A percentile compares a stretch with the other conserved stretches of the same genome.
Evolutionary conservation across 2,797 vertebrate genomes (phyloP).

Genomic region (Lagorchestes hirsutus): DNA sequence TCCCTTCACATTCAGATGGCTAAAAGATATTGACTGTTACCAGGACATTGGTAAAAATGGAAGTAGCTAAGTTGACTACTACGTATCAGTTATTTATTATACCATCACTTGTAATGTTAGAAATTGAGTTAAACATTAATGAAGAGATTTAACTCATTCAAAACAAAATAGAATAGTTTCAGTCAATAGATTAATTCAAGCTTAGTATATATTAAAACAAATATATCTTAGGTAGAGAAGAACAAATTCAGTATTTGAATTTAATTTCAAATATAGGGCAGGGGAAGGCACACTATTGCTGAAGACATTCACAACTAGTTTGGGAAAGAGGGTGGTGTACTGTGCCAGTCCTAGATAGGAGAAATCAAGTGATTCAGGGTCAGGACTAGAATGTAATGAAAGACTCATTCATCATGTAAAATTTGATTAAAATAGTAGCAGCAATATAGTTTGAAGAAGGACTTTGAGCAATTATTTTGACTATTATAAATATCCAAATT

Average conservation of each 20-base stretch:
- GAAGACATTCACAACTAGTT: background rate
- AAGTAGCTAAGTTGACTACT: background rate
- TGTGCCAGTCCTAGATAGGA: background rate
- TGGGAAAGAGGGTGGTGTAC: background rate
- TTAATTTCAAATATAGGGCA: background rate
- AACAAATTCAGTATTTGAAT: background rate
- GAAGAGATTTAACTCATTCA: background rate
- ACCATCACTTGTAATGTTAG: background rate
- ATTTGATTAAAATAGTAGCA: background rate
- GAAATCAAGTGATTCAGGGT: background rate
- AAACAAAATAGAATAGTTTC: background rate
- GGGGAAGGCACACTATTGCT: background rate
- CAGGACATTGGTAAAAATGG: background rate
- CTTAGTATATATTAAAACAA: background rate
- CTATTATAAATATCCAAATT: background rate
- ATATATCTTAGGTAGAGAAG: background rate
- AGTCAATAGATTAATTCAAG: background rate
- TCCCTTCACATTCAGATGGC: background rate
- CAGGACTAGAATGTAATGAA: background rate
- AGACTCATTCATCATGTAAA: background rate
- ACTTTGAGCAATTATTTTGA: too few relatives aligned
- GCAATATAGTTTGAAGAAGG: background rate
- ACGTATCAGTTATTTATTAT: background rate
- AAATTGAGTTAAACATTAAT: background rate
- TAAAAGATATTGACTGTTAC: background rate